Conservation (phyloP, 2,797 vertebrate species). For the Halcyon chelicuti region DNA sequence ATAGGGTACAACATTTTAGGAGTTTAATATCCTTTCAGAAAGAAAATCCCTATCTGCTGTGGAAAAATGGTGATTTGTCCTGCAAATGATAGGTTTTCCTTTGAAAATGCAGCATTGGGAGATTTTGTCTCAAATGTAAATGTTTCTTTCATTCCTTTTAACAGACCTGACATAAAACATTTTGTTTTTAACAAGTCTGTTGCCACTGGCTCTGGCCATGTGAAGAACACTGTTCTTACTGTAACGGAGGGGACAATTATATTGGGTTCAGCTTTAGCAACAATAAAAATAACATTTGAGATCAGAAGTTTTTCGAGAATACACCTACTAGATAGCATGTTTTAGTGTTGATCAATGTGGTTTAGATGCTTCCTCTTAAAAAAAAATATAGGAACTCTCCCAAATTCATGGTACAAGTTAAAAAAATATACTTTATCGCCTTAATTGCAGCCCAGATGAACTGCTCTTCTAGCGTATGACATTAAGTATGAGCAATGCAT, state of each 20-base stretch:
- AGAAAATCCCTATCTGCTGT: not conserved
- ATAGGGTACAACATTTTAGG: not conserved
- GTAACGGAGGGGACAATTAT: not conserved
- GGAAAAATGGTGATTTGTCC: constrained; percentile 16
- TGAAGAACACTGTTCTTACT: not conserved
- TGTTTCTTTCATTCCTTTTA: not conserved
- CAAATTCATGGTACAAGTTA: not conserved
- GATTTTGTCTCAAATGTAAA: constrained; percentile 14
- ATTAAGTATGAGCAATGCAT: not conserved
- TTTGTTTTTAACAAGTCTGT: not conserved
- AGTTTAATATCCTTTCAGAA: constrained; percentile 31
- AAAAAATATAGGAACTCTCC: not conserved
- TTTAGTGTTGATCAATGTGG: not conserved
- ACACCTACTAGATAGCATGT: not conserved
- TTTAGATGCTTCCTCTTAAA: not conserved
- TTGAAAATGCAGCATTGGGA: constrained; percentile 9
- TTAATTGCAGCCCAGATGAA: not conserved
- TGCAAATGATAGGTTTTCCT: constrained; percentile 1
- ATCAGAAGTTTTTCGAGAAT: not conserved
- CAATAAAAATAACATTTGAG: not conserved
- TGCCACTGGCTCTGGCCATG: not conserved
- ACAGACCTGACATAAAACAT: not conserved
- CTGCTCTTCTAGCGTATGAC: not conserved
- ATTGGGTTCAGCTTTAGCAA: not conserved
- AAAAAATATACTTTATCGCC: not conserved